Base-by-base conservation (phyloP, 2,113 vertebrate genomes). In the Vidua chalybeata region DNA sequence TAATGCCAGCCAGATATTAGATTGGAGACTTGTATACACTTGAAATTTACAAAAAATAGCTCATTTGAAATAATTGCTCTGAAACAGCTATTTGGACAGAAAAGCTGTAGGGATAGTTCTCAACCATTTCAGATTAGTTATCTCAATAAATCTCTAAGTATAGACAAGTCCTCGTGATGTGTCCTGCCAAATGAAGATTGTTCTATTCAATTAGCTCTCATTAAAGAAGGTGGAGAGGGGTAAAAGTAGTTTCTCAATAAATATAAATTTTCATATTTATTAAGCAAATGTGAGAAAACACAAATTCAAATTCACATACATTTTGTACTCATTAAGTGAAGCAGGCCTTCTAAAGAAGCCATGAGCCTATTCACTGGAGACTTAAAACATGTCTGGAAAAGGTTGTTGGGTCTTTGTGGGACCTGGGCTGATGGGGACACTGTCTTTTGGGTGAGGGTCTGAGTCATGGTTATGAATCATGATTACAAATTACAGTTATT, bases 101-200 rank as follows among this genome's bases (percentile, higher is more conserved):
- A 97, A 77, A 96, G 91, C 95, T 96, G 94, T 93, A 93, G 96
- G 94, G 95, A 97, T 96, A 78, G 90, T 96, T 96, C 90, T 84
- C 79, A 96, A 86, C 82, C 46, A 83, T 85, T 96, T 94, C 84
- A 90, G 87, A 96, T 85, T 88, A 93, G 89, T 85, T 96, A 63
- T 93, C 79, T 90, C 71, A 77, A 63, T 93, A 93, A 87, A 90
- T 95, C 96, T 94, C 96, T 90, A 97, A 94, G 96, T 94, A 83
- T 80, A 96, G 93, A 90, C 67, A 89, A 90, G 67, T 63, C 67
- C 91, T 88, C 19, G 0, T 93, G 89, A 91, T 93, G 63, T 59
- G 51, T 90, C 71, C 75, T 91, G 93, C 63, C 77, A 94, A 89
- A 83, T 51, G 63, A 78, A 94, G 71, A 85, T 87, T 87, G 55